These are phyloP conservation scores for Seladonia tumulorum DNA, from an alignment of 2,888 invertebrate genomes.

Conservation along the genomic window DNA sequence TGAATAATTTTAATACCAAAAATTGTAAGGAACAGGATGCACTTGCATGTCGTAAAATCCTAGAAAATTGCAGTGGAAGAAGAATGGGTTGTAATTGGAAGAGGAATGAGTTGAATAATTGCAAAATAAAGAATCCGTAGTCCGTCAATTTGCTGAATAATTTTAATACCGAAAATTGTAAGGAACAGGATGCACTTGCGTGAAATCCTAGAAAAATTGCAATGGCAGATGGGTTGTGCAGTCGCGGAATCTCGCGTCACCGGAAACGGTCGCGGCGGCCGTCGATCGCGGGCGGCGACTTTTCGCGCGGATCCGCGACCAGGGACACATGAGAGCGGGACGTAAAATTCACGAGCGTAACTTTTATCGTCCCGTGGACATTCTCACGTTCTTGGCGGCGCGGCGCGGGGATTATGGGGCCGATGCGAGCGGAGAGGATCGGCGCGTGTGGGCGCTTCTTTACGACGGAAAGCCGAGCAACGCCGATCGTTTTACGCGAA, in stretches of 20 bases:
- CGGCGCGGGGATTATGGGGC: slow-evolving; percentile 22
- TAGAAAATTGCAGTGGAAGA: too few species aligned
- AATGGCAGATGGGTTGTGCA: background rate
- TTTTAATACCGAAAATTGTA: too few species aligned
- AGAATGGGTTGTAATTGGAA: too few species aligned
- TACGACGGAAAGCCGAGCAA: slow-evolving; percentile 76
- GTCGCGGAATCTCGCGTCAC: background rate
- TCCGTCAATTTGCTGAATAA: too few species aligned
- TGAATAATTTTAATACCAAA: too few species aligned
- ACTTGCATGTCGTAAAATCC: too few species aligned
- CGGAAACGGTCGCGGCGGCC: background rate
- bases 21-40: too few species aligned
- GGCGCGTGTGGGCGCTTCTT: slow-evolving; percentile 75
- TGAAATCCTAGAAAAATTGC: too few species aligned
- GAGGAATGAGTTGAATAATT: too few species aligned
- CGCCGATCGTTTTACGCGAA: slow-evolving; percentile 75
- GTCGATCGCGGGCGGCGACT: background rate
- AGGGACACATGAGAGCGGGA: slow-evolving; percentile 44
- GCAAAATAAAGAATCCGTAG: background rate
- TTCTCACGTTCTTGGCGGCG: slow-evolving; percentile 74
- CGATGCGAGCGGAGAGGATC: slow-evolving; percentile 40
- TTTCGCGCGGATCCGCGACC: slow-evolving; percentile 42
- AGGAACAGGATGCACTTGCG: too few species aligned
- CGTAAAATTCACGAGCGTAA: slow-evolving; percentile 74
- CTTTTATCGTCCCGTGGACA: slow-evolving; percentile 73